Conservation (phyloP, 2,113 vertebrate species). For the Lepus timidus region DNA sequence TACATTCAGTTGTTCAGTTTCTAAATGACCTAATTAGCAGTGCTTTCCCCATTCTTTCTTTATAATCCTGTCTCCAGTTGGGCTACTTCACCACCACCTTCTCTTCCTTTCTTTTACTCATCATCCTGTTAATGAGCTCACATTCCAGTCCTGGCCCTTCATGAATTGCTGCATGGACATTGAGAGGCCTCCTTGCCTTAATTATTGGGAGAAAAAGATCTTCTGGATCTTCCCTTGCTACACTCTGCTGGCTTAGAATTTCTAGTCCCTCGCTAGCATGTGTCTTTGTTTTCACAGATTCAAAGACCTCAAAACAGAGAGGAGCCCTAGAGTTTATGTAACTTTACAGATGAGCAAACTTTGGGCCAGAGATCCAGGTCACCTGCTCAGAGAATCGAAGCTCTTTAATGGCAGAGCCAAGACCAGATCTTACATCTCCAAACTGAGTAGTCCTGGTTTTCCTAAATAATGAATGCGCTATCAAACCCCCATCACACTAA, state of each 20-base stretch:
- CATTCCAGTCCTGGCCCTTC: background rate
- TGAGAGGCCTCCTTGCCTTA: slow-evolving; percentile 23
- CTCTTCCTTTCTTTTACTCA: slow-evolving; percentile 54
- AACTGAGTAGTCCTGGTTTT: background rate
- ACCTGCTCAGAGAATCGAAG: background rate
- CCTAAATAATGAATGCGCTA: background rate
- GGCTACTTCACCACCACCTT: background rate
- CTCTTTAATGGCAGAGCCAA: background rate
- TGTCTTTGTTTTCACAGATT: slow-evolving; percentile 33
- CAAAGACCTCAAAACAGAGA: background rate
- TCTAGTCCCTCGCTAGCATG: background rate
- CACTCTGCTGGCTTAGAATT: background rate
- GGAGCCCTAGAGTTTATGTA: background rate
- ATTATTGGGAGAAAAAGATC: background rate
- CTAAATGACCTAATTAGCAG: slow-evolving; percentile 62
- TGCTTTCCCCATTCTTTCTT: background rate
- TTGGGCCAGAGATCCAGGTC: background rate
- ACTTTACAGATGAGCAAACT: background rate
- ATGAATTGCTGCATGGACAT: background rate
- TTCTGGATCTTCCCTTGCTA: background rate
- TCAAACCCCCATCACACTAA: background rate
- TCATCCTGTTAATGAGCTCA: slow-evolving; percentile 45
- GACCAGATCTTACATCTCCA: background rate
- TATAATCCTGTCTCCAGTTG: slow-evolving; percentile 21
- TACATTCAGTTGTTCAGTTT: slow-evolving; percentile 17